Evolutionary conservation across 2,797 vertebrate species (phyloP).

Genomic region (Morelia viridis): DNA sequence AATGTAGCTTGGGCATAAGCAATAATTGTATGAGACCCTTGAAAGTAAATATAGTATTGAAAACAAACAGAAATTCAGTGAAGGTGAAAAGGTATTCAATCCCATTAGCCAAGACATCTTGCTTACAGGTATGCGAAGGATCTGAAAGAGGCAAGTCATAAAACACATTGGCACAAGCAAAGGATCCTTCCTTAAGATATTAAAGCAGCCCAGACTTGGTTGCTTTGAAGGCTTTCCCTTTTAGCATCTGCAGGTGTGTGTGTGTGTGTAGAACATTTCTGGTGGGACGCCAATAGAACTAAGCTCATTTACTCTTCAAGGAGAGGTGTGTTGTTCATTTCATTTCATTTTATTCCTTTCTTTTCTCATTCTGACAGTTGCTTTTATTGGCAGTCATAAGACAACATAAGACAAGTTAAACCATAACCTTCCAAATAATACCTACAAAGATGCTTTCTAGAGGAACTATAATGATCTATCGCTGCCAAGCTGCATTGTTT

Average conservation of each 20-base stretch:
- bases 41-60: conserved; percentile 4
- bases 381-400: not conserved
- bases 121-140: not conserved
- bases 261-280: not conserved
- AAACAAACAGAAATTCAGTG: not conserved
- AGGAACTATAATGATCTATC: not conserved
- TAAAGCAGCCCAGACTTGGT: not conserved
- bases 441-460: not conserved
- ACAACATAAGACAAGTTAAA: not conserved
- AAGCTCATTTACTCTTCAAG: not conserved
- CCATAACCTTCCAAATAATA: not conserved
- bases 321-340: not conserved
- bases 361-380: conserved; percentile 23
- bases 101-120: not conserved
- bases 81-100: not conserved
- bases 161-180: not conserved
- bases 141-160: not conserved
- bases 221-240: not conserved
- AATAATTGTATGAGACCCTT: not conserved
- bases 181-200: not conserved
- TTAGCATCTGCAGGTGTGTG: not conserved
- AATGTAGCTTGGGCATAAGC: not conserved
- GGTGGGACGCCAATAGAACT: not conserved
- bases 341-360: not conserved
- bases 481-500: not conserved